Conservation (phyloP, 2,888 invertebrate species). For the Aphelenchoides bicaudatus region DNA sequence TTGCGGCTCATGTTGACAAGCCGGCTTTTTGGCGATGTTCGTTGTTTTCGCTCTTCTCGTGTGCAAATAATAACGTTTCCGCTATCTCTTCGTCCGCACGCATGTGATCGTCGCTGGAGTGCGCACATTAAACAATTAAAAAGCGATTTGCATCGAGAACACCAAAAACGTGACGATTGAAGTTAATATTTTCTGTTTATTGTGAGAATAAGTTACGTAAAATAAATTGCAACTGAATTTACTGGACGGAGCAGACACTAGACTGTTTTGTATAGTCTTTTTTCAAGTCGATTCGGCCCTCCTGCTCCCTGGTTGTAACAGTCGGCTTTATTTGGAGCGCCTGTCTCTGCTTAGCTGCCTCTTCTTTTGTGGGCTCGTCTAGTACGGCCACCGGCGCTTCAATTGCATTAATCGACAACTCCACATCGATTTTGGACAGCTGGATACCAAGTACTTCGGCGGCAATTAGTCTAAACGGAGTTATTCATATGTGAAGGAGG, state of each 20-base stretch:
- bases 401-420: conserved; percentile 70
- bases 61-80: too few relatives aligned
- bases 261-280: conserved; percentile 24
- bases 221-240: not conserved
- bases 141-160: too few relatives aligned
- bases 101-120: too few relatives aligned
- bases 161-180: too few relatives aligned
- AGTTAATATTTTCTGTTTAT: too few relatives aligned
- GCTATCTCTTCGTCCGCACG: too few relatives aligned
- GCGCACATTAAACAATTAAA: too few relatives aligned
- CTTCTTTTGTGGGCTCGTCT: conserved; percentile 23
- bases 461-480: conserved; percentile 65
- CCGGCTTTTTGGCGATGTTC: too few relatives aligned
- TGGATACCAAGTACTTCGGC: conserved; percentile 71
- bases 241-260: conserved; percentile 28
- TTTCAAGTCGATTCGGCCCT: conserved; percentile 11
- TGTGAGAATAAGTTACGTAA: too few relatives aligned
- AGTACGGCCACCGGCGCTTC: conserved; percentile 62
- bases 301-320: conserved; percentile 1
- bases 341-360: not conserved
- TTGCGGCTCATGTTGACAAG: too few relatives aligned
- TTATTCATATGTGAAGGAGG: not conserved
- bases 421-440: conserved; percentile 70
- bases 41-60: too few relatives aligned
- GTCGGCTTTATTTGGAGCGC: conserved; percentile 9